Base-by-base conservation (phyloP, 53 echinoderm and acorn worm species). In the Glandiceps talaboti region DNA sequence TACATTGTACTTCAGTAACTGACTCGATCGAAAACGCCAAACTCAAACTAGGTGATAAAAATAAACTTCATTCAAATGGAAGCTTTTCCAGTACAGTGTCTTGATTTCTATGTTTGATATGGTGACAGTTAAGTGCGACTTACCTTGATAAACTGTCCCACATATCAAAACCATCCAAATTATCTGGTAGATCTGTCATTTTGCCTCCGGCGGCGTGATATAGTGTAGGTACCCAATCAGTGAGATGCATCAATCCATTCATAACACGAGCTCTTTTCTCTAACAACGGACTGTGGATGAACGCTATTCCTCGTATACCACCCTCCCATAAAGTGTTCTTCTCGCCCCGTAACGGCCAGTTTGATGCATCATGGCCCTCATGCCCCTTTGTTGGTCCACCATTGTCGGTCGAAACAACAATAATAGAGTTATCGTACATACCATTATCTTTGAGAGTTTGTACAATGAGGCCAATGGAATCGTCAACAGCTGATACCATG, bases 251-350 rank as follows among this genome's bases (percentile, higher is more conserved):
- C 64, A 45, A 12, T 20, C 20, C 64, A 20, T 6, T 80, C 27
- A 85, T 89, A 33, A 85, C 79, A 25, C 94, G 83, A 14, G 73
- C 79, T 1, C 85, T 81, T 31, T 88, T 83, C n/a, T n/a, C 74
- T 33, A 94, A 76, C 45, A 87, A 83, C 26, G 85, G 86, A 30
- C 94, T 89, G 82, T 89, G 85, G 1, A 94, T 33, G 45, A 94
- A 88, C 32, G 90, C 88, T 0, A 83, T 78, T 1, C 92, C 94
- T n/a, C 94, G 78, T 1, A 94, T 90, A 14, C 94, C 94, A 0
- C 94, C 94, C 80, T 94, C 94, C 94, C 94, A 94, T 45, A 91
- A 77, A 0, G 90, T 84, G 28, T 76, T 80, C 76, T 94, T 94
- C 28, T 82, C 84, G 0, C 94, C 94, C 72, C 94, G 82, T 27